A percentile compares a stretch with the other conserved stretches of the same genome.
Conservation (phyloP, 2,888 invertebrate species). For the Nineta flava region DNA sequence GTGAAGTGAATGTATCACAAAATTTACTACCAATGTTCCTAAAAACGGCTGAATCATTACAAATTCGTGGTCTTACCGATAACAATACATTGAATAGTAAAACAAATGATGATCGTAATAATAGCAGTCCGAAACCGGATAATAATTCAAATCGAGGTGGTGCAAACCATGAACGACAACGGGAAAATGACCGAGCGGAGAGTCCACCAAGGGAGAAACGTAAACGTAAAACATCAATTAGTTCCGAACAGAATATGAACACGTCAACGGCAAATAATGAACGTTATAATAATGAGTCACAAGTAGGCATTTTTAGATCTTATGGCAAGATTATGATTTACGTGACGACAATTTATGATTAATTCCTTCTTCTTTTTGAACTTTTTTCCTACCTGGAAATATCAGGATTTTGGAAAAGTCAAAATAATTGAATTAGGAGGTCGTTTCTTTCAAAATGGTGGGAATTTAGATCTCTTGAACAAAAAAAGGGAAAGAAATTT, state of each 20-base stretch:
- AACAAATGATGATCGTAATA: constrained; percentile 7
- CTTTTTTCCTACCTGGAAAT: too few species aligned
- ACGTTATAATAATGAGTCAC: constrained; percentile 48
- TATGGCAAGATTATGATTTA: too few species aligned
- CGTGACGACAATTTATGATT: too few species aligned
- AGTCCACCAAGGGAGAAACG: constrained; percentile 35
- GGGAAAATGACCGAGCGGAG: constrained; percentile 14
- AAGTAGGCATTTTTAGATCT: constrained; percentile 29
- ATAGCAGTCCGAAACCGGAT: constrained; percentile 9
- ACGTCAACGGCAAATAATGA: constrained; percentile 45
- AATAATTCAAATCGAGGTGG: constrained; percentile 7
- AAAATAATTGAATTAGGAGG: too few species aligned
- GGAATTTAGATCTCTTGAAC: too few species aligned
- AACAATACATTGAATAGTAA: constrained; percentile 47
- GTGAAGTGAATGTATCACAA: constrained; percentile 82
- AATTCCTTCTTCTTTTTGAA: too few species aligned
- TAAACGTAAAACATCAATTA: constrained; percentile 48
- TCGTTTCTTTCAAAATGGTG: too few species aligned
- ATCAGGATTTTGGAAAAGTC: too few species aligned
- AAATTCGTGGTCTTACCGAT: constrained; percentile 78
- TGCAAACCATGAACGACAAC: background rate
- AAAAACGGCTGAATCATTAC: constrained; percentile 82
- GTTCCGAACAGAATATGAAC: constrained; percentile 33
- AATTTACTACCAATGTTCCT: constrained; percentile 80
- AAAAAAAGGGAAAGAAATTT: too few species aligned